Evolutionary conservation across 2,113 vertebrate species (phyloP).

Genomic region (Sminthopsis crassicaudata): DNA sequence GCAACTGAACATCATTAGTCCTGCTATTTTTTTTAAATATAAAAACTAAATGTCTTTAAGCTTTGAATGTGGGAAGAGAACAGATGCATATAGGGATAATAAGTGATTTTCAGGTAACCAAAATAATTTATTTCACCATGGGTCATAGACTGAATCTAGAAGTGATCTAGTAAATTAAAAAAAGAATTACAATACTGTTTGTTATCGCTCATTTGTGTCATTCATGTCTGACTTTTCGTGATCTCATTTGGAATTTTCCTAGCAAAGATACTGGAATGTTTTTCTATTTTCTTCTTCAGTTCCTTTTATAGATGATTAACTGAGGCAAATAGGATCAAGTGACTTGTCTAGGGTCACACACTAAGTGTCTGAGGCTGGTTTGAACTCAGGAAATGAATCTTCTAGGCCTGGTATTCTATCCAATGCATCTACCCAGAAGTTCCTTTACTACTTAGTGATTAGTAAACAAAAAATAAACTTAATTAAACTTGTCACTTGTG

Average conservation of each 20-base stretch:
- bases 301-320: neutral
- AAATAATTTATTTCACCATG: neutral
- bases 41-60: neutral
- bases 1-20: neutral
- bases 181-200: neutral
- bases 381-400: neutral
- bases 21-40: constrained; percentile 5
- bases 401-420: neutral
- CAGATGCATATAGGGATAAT: neutral
- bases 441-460: neutral
- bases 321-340: neutral
- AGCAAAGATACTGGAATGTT: neutral
- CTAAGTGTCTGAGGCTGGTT: neutral
- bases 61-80: neutral
- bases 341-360: neutral
- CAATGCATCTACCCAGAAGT: neutral
- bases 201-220: neutral
- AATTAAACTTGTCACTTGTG: neutral
- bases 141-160: neutral
- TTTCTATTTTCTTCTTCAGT: neutral
- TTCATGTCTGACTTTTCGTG: neutral
- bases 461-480: neutral
- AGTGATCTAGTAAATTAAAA: neutral
- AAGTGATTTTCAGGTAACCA: neutral
- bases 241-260: neutral